These are phyloP conservation scores for Athrips mouffetella DNA, from an alignment of 2,888 invertebrate species.

Conservation along the genomic window DNA sequence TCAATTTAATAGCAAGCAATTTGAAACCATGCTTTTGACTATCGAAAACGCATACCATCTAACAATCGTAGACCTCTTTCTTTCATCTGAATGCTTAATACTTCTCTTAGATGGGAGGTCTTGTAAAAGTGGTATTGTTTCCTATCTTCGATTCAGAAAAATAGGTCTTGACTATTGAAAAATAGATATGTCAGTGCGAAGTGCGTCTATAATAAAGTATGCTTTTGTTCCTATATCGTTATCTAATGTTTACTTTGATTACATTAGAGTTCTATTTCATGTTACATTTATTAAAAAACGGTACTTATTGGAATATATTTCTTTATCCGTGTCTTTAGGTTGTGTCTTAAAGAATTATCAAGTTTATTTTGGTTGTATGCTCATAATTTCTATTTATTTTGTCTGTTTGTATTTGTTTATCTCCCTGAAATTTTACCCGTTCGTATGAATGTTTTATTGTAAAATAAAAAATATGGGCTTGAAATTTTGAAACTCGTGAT, in stretches of 20 bases:
- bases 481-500: too few species aligned
- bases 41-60: conserved; percentile 29
- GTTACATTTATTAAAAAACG: conserved; percentile 8
- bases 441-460: too few species aligned
- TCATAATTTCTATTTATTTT: too few species aligned
- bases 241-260: conserved; percentile 29
- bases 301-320: not conserved
- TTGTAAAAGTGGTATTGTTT: conserved; percentile 8
- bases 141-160: conserved; percentile 41
- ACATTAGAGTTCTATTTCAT: conserved; percentile 30
- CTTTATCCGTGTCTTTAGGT: too few species aligned
- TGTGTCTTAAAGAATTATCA: too few species aligned
- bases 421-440: too few species aligned
- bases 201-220: conserved; percentile 39
- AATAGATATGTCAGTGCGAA: conserved; percentile 45
- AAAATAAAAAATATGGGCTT: too few species aligned
- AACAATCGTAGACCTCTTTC: conserved; percentile 16
- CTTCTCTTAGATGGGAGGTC: conserved; percentile 7
- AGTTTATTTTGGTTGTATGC: too few species aligned
- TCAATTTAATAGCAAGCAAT: conserved; percentile 45
- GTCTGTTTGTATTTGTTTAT: too few species aligned
- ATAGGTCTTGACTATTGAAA: conserved; percentile 39
- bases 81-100: not conserved
- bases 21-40: conserved; percentile 39
- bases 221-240: conserved; percentile 38